Conservation (phyloP, 2,113 vertebrate species). For the Sebastes fasciatus region DNA sequence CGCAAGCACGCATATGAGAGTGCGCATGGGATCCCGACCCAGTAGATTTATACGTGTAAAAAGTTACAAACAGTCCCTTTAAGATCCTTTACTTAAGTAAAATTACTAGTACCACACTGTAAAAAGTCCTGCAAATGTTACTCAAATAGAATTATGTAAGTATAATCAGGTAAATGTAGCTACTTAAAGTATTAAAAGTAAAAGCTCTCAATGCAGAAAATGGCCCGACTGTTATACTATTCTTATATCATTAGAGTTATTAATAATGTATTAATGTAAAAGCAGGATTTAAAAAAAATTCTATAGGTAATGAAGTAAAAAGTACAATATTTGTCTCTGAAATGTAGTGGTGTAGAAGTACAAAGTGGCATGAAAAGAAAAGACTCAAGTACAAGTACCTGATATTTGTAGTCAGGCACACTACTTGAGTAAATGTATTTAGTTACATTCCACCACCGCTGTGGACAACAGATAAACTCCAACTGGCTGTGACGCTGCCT, state of each 20-base stretch:
- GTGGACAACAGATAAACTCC: too few species aligned
- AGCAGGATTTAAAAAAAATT: neutral
- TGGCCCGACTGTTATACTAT: neutral
- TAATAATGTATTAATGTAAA: neutral
- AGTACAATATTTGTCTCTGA: neutral
- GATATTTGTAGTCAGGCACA: too few species aligned
- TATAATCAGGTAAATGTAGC: neutral
- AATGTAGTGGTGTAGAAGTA: neutral
- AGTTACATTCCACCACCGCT: too few species aligned
- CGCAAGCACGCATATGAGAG: too few species aligned
- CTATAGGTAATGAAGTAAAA: neutral
- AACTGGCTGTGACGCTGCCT: too few species aligned
- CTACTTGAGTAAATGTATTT: too few species aligned
- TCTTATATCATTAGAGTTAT: neutral
- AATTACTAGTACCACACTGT: neutral
- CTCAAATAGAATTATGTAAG: neutral
- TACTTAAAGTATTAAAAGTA: neutral
- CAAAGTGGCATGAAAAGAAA: too few species aligned
- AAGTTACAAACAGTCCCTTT: too few species aligned
- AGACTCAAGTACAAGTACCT: too few species aligned
- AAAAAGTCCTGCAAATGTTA: neutral
- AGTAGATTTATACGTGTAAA: too few species aligned
- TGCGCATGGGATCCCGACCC: too few species aligned
- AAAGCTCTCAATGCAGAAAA: neutral
- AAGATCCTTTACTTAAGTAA: neutral